Evolutionary conservation across 1,140 invertebrate genomes (phyloP).

Genomic region (Apis florea): DNA sequence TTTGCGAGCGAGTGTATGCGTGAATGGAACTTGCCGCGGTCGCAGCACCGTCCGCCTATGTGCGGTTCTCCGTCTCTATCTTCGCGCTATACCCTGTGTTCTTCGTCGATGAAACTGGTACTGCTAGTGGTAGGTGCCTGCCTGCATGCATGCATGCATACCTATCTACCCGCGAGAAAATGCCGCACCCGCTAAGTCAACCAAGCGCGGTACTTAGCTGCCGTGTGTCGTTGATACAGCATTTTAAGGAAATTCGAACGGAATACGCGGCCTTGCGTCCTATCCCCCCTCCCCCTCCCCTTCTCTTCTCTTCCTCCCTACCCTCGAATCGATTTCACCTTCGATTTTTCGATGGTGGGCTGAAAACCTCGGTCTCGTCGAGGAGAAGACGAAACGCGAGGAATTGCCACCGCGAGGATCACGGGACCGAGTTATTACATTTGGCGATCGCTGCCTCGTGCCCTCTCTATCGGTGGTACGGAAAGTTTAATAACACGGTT

Average conservation of each 20-base stretch:
- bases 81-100: slow-evolving; percentile 50
- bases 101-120: slow-evolving; percentile 8
- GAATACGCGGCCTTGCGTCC: no score
- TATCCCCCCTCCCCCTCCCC: not conserved
- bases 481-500: slow-evolving; percentile 48
- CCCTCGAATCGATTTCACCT: no score
- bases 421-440: slow-evolving; percentile 38
- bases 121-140: not conserved
- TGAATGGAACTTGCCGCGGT: slow-evolving; percentile 80
- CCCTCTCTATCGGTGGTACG: not conserved
- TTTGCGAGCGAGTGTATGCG: slow-evolving; percentile 80
- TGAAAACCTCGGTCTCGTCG: not conserved
- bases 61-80: slow-evolving; percentile 10
- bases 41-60: slow-evolving; percentile 60
- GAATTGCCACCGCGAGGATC: slow-evolving; percentile 35
- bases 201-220: no score
- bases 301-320: no score
- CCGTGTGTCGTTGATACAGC: slow-evolving; percentile 45
- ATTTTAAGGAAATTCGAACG: slow-evolving; percentile 37
- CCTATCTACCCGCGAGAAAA: no score
- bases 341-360: no score
- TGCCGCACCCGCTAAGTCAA: no score
- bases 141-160: no score
- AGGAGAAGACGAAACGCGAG: not conserved
- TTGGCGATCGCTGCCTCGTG: slow-evolving; percentile 22